Base-by-base conservation (phyloP, 2,113 vertebrate genomes). In the Microtus ochrogaster region DNA sequence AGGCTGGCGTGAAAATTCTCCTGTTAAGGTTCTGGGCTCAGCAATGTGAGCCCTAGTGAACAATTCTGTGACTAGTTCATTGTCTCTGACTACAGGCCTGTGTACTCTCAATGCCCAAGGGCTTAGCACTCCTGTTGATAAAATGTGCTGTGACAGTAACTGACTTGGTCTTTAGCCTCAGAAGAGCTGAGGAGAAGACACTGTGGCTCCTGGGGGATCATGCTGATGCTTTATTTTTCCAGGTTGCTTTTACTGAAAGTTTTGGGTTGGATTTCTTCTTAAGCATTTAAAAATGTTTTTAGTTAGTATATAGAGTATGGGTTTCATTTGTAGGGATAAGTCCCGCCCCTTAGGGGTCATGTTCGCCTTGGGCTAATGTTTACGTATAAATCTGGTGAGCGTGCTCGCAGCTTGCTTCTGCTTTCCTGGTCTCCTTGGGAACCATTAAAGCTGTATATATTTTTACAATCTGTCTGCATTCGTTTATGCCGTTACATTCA, bases 211-310 rank as follows among this genome's bases (percentile, higher is more conserved):
- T 97, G 28, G 55, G 55, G 21, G 49, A 36, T 78, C 49, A 86
- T 70, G 17, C 24, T 77, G n/a, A 91, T 78, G 47, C 1, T 22
- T 85, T 47, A 16, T 14, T 41, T 91, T 95, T 66, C 8, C 28
- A 89, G 77, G 7, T 88, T 76, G 6, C n/a, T 91, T 97, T 93
- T 65, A 91, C 36, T 83, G n/a, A 65, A 92, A 44, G n/a, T 72
- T 94, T 86, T 76, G 61, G 21, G 39, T 82, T 82, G 4, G 5
- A 55, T 55, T 58, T n/a, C 30, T n/a, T 82, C 21, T n/a, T 24
- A n/a, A 47, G 21, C 41, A 13, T 77, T 77, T 47, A 77, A 77
- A 77, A 47, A 16, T 77, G 26, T 47, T 81, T 52, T 55, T n/a
- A 81, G 33, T 55, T 55, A 81, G 33, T n/a, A 81, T 55, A 55